These are phyloP conservation scores for Melanchra persicariae DNA, from an alignment of 2,888 invertebrate species.

Conservation along the genomic window DNA sequence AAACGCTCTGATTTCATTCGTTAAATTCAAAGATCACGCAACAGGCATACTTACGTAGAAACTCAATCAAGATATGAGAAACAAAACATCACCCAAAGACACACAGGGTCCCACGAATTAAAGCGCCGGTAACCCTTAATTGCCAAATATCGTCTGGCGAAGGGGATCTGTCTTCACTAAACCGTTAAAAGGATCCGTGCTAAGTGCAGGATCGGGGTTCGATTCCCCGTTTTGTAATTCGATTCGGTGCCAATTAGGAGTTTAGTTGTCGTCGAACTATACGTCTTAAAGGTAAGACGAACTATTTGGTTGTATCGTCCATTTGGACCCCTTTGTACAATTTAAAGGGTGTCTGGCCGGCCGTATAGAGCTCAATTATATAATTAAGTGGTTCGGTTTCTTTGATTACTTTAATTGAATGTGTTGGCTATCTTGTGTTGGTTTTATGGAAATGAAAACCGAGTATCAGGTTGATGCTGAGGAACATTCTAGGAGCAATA, in stretches of 20 bases:
- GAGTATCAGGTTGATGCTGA: neutral
- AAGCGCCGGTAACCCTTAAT: constrained; percentile 83
- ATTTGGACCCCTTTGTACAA: constrained; percentile 74
- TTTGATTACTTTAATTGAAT: constrained; percentile 54
- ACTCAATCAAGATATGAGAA: constrained; percentile 41
- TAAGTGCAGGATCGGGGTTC: constrained; percentile 89
- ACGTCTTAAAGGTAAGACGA: constrained; percentile 82
- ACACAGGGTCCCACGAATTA: constrained; percentile 60
- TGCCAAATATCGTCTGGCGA: constrained; percentile 87
- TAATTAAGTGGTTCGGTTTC: constrained; percentile 59
- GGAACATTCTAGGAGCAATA: neutral
- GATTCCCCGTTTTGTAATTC: constrained; percentile 89
- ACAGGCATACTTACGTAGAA: constrained; percentile 18
- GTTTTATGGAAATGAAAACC: neutral
- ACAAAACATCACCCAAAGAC: constrained; percentile 47
- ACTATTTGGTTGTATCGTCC: constrained; percentile 72
- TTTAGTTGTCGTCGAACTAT: constrained; percentile 85
- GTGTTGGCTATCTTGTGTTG: constrained; percentile 13
- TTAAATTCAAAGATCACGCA: constrained; percentile 13
- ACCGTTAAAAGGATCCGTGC: constrained; percentile 90
- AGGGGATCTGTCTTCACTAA: constrained; percentile 88
- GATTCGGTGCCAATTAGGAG: constrained; percentile 89
- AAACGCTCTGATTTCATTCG: constrained; percentile 3
- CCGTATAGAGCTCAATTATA: constrained; percentile 54
- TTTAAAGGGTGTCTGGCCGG: constrained; percentile 61